phyloP scores from a whole-genome alignment of 2,113 vertebrate genomes.

The Chrysemys picta region DNA sequence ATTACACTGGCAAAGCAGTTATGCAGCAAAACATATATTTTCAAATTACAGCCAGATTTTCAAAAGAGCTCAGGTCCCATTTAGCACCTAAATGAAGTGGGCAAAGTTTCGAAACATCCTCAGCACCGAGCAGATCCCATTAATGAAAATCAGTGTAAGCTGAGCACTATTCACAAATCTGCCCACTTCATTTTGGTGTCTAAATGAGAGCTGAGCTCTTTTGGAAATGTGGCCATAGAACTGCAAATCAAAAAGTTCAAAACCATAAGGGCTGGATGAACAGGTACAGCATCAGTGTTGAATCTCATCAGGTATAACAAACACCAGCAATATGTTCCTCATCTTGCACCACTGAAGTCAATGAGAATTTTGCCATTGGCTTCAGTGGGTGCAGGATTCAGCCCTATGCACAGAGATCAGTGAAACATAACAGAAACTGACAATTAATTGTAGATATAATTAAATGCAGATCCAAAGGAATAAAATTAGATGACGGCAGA shows the following conservation, averaged over 20 bases:
- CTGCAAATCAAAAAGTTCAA: not conserved
- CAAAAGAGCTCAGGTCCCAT: not conserved
- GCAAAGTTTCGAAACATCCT: not conserved
- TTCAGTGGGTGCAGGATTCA: not conserved
- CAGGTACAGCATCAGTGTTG: not conserved
- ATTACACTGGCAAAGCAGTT: not conserved
- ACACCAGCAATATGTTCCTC: not conserved
- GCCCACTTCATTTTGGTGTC: not conserved
- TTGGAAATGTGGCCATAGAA: not conserved
- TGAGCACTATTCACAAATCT: not conserved
- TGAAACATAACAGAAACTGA: not conserved
- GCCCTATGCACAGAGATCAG: not conserved
- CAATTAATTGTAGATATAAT: conserved; percentile 23
- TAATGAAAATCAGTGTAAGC: not conserved
- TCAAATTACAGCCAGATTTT: not conserved
- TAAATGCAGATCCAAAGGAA: not conserved
- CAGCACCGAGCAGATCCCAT: not conserved
- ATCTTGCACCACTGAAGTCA: not conserved
- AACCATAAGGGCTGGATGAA: not conserved
- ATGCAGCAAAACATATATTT: not conserved
- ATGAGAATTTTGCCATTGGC: not conserved
- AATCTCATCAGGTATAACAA: not conserved
- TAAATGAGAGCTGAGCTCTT: not conserved
- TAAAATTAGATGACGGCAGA: conserved; percentile 7
- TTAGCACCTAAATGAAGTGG: not conserved